Conservation (phyloP, 2,113 vertebrate genomes). For the Pseudopipra pipra region DNA sequence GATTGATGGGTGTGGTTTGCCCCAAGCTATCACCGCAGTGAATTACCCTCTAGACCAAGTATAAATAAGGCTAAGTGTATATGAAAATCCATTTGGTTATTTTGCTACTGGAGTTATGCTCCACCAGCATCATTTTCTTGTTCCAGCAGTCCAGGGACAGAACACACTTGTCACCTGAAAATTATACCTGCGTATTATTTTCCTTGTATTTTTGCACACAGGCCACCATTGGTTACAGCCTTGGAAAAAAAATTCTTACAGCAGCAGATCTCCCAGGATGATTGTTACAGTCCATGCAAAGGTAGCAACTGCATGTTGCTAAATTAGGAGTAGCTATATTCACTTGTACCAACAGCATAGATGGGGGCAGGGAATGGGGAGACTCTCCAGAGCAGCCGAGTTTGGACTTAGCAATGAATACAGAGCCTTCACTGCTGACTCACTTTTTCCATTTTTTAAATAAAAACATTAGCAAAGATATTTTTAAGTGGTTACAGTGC, state of each 20-base stretch:
- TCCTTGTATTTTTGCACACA: neutral
- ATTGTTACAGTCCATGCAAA: neutral
- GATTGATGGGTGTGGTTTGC: neutral
- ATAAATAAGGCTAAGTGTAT: neutral
- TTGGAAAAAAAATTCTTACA: neutral
- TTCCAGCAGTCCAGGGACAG: neutral
- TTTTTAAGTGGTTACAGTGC: constrained; percentile 34
- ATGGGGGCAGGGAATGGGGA: neutral
- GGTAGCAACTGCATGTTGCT: neutral
- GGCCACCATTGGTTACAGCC: neutral
- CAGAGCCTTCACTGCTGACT: constrained; percentile 39
- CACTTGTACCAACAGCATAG: neutral
- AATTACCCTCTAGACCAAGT: neutral
- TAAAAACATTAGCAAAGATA: constrained; percentile 52
- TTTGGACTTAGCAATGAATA: constrained; percentile 25
- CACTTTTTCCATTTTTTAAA: constrained; percentile 64
- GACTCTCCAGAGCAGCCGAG: constrained; percentile 40
- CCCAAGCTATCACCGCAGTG: neutral
- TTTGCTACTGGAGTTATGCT: neutral
- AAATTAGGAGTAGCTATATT: constrained; percentile 25
- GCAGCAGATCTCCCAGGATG: neutral
- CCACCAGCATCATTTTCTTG: neutral
- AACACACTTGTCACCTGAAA: neutral
- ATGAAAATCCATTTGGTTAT: neutral
- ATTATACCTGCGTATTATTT: neutral